Base-by-base conservation (phyloP, 1,140 invertebrate genomes). In the Muscidifurax raptorellus region DNA sequence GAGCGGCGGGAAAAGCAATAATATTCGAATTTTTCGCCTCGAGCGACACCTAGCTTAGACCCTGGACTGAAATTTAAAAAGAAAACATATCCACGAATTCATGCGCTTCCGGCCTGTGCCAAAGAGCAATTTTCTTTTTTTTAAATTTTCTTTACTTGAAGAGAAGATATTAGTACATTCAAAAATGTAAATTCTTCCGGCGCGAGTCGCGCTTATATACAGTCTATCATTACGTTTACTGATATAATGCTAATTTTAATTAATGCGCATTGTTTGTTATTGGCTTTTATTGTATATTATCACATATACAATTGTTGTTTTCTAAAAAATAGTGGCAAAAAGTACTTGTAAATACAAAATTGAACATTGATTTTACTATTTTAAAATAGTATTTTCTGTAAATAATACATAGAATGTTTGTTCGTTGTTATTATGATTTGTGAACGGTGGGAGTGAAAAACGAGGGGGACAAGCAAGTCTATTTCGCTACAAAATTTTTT, bases 71-170 rank as follows among this genome's bases (percentile, higher is more conserved):
- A 84, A 80, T 83, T 83, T 71, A 64, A 36, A 52, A 79, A 59
- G n/a, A 52, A 18, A 67, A 86, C 81, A 83, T 88, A 88, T 88
- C 86, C 85, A 44, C 76, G 86, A 85, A 85, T 88, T 88, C 84
- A 86, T 87, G 86, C 86, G 88, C 88, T 92, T 92, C 89, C 90
- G 86, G 85, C 86, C 83, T 86, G 90, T 91, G 91, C 90, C 90
- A 91, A 90, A 88, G 59, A 85, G 59, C 13, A 74, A 44, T 80
- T 72, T 44, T 1, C 30, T 59, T 67, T 66, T 67, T 18, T 77
- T 79, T 66, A 64, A 64, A n/a, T 66, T 64, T 3, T 32, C 27
- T 15, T 75, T 75, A 40, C 25, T 25, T 59, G 15, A 40, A 32
- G 18, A 22, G 18, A n/a, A 75, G 18, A 40, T 32, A 44, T 30